Evolutionary conservation across 2,797 vertebrate species (phyloP).

Genomic region (Coccyzus lansbergi): DNA sequence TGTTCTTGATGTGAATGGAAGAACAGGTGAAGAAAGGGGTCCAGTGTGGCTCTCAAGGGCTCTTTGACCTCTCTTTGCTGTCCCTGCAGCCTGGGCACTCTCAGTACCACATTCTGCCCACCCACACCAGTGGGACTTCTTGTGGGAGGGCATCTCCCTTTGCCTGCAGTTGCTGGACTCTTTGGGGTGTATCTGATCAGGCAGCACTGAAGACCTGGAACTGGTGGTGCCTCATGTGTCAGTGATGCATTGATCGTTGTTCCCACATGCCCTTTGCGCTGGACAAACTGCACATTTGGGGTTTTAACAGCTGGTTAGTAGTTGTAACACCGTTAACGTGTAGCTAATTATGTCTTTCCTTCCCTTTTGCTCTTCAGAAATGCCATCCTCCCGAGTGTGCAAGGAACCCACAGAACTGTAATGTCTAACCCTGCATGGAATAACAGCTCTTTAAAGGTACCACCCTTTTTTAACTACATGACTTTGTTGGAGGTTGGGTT

Average conservation of each 20-base stretch:
- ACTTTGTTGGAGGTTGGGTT: not conserved
- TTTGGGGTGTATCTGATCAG: rapidly evolving
- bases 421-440: constrained; percentile 68
- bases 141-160: not conserved
- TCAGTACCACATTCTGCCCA: not conserved
- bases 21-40: not conserved
- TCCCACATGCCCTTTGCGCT: rapidly evolving
- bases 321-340: not conserved
- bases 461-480: not conserved
- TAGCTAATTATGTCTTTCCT: constrained; percentile 59
- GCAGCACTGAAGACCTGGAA: not conserved
- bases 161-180: not conserved
- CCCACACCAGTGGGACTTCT: not conserved
- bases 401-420: constrained; percentile 56
- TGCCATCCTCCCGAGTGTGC: constrained; percentile 61
- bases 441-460: constrained; percentile 69
- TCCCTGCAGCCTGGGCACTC: not conserved
- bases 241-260: rapidly evolving
- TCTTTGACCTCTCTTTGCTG: not conserved
- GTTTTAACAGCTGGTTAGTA: not conserved
- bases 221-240: not conserved
- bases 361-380: constrained; percentile 70
- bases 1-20: not conserved
- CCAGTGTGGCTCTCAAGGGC: rapidly evolving
- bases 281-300: not conserved